Conservation (phyloP, 2,888 invertebrate genomes). For the Campopleginae sp. region DNA sequence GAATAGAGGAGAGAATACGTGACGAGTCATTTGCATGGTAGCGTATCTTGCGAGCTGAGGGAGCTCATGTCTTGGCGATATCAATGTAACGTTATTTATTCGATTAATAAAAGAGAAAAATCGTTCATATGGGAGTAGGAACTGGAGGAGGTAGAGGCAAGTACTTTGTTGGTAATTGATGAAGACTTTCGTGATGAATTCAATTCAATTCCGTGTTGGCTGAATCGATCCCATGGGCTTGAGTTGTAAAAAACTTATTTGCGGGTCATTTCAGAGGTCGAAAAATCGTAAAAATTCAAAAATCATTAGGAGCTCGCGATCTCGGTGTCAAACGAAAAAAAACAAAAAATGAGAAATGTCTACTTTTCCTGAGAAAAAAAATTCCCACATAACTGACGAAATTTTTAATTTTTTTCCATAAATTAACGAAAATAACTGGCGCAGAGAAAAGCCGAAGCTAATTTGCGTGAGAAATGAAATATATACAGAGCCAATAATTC, state of each 20-base stretch:
- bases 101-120: background rate
- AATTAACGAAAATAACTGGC: no score
- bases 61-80: background rate
- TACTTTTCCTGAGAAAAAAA: background rate
- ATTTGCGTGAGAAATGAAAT: no score
- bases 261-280: no score
- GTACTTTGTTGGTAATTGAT: slow-evolving; percentile 54
- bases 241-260: background rate
- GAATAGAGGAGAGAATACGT: slow-evolving; percentile 54
- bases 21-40: slow-evolving; percentile 62
- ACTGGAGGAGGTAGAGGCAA: background rate
- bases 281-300: background rate
- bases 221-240: background rate
- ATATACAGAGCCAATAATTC: no score
- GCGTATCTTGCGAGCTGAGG: background rate
- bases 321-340: no score
- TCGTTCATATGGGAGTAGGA: background rate
- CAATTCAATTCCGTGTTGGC: slow-evolving; percentile 31
- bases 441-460: no score
- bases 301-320: background rate
- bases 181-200: slow-evolving; percentile 57
- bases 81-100: slow-evolving; percentile 1
- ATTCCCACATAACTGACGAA: background rate
- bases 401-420: no score
- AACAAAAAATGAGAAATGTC: background rate